Percentiles rank a stretch among this genome's conserved stretches.
These are phyloP conservation scores for Lasius fuliginosus DNA, from an alignment of 2,888 invertebrate genomes.

Conservation along the genomic window DNA sequence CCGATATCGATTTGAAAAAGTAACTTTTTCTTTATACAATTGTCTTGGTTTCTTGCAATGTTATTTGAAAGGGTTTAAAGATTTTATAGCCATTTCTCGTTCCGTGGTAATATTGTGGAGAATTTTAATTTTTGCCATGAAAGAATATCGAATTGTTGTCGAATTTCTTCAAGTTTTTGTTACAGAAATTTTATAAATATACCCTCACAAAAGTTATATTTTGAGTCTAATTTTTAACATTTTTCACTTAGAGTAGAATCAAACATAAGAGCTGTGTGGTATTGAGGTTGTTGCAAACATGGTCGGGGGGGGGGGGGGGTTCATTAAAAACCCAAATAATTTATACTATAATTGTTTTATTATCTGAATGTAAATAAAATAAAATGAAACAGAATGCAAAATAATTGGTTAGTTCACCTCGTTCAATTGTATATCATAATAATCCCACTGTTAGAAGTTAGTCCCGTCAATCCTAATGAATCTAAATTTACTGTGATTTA, in stretches of 20 bases:
- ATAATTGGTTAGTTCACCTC: neutral
- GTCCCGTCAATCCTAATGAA: neutral
- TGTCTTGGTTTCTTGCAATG: no score
- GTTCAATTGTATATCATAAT: neutral
- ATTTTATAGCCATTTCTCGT: no score
- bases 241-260: neutral
- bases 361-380: neutral
- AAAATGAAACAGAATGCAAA: neutral
- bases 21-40: no score
- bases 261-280: neutral
- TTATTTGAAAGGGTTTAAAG: no score
- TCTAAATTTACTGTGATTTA: neutral
- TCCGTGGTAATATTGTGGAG: neutral
- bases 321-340: neutral
- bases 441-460: conserved; percentile 1
- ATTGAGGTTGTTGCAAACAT: neutral
- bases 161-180: neutral
- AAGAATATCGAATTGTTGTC: neutral
- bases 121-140: neutral
- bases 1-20: no score
- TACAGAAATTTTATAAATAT: neutral
- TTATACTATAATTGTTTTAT: neutral
- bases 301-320: no score
- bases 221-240: neutral
- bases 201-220: neutral